Evolutionary conservation across 2,888 invertebrate genomes (phyloP), one percentile per base, ranked within the genome.

Genomic region (Stenotaenia linearis): DNA sequence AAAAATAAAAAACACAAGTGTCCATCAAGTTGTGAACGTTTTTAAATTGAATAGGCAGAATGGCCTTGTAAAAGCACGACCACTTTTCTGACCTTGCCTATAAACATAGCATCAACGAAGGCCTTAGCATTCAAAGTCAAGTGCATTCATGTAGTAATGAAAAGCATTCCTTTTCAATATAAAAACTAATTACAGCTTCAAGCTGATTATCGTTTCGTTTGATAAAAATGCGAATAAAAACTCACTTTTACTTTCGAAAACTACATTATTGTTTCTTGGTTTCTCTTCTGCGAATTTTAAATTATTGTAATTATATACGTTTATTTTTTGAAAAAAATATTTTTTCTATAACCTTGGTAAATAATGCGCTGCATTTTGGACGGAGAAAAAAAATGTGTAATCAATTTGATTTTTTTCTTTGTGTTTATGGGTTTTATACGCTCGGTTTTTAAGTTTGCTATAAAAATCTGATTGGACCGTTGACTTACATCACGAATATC

Each of bases 121-220:
- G 61, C 61, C 61, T 61, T n/a, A 21, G 61, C 25, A 61, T 61
- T 61, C 61, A 61, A 61, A 61, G 61, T 61, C 61, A 61, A 61
- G 61, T 61, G 61, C 61, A 61, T 61, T 61, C 61, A 61, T 61
- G 23, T 23, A 61, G 61, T 23, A 61, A 61, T 61, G 61, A 61
- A 61, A 61, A 23, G 61, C 61, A 61, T 61, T 61, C 61, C 61
- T 61, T 25, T 61, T 21, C 61, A 23, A 25, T 61, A 61, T 61
- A 61, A 61, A 61, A 23, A 61, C 23, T 61, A 61, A 61, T 61
- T 61, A 61, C 61, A 61, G 61, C 61, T 25, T 61, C 12, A 61
- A 61, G 23, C 25, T 61, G 61, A 61, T 61, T 61, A 61, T 61
- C 61, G 21, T 23, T 23, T 61, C 23, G 61, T 61, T 45, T 61